Base-by-base conservation (phyloP, 2,888 invertebrate genomes). In the Listrodromus nycthemerus region DNA sequence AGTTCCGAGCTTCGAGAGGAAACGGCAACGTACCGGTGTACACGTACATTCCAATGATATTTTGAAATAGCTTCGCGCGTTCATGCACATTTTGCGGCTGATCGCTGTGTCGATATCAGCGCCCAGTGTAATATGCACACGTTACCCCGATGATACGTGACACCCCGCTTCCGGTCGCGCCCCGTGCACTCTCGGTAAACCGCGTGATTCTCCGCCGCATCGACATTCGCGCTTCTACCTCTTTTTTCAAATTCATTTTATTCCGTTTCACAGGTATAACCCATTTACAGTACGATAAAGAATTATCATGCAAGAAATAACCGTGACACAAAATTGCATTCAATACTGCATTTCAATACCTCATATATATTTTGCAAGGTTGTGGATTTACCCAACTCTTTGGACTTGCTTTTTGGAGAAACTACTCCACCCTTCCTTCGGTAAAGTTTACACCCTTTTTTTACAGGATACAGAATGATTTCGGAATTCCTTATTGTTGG, bases 51-150 rank as follows among this genome's bases (percentile, higher is more conserved):
- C n/a, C 50, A 63, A 74, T 45, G 30, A 74, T 74, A 74, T 21
- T 69, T 63, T 70, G 45, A 70, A 82, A 79, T 79, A 33, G 45
- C 48, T 19, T 45, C 24, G 33, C 48, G 16, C 61, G 69, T 83
- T 83, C 58, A 52, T 79, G 33, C 63, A 73, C 75, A 79, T 66
- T 65, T 79, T 74, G 37, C 45, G 75, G 70, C 27, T 79, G 82
- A 83, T 79, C 70, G 75, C 70, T 75, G 75, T 83, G 82, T 79
- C 82, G 79, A 79, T 75, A 79, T 48, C 79, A 83, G 80, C 50
- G 52, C 45, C 70, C 37, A 73, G 63, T 41, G 66, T 61, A 63
- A 55, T 58, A 33, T 45, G 65, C 41, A 63, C 67, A 61, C 55
- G 33, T 45, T 66, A 66, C 30, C 75, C 48, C 74, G 70, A 65